Conservation (phyloP, 2,888 invertebrate species). For the Zootermopsis nevadensis region DNA sequence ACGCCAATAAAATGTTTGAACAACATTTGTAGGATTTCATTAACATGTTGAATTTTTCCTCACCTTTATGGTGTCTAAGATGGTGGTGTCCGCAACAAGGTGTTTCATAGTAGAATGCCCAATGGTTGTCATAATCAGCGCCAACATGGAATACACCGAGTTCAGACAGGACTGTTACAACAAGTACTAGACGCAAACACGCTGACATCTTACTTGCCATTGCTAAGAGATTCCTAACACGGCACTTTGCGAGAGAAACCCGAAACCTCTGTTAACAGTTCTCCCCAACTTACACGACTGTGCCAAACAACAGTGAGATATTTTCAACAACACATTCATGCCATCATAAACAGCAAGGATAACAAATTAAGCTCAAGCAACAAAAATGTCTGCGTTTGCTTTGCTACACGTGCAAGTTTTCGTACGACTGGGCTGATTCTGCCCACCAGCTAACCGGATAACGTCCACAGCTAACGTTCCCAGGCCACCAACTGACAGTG, state of each 20-base stretch:
- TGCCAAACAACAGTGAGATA: neutral
- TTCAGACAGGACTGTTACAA: constrained; percentile 46
- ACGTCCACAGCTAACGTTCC: neutral
- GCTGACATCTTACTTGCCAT: constrained; percentile 25
- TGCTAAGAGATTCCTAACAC: neutral
- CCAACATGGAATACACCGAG: constrained; percentile 44
- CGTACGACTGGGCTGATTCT: neutral
- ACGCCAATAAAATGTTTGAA: no score
- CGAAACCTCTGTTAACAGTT: neutral
- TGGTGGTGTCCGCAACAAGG: constrained; percentile 73
- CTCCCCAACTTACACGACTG: neutral
- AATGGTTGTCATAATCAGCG: constrained; percentile 71
- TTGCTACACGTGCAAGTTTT: neutral
- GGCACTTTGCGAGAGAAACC: no score
- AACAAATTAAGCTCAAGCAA: neutral
- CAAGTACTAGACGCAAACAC: constrained; percentile 43
- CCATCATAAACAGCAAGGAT: neutral
- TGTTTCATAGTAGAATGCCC: constrained; percentile 75
- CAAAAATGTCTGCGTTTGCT: neutral
- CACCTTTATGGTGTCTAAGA: constrained; percentile 74
- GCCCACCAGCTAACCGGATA: neutral
- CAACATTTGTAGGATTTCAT: no score
- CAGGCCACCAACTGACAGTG: constrained; percentile 25
- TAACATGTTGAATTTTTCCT: neutral
- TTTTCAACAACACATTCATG: neutral